phyloP scores from a whole-genome alignment of 2,113 vertebrate species.

The Brachirus orientalis region DNA sequence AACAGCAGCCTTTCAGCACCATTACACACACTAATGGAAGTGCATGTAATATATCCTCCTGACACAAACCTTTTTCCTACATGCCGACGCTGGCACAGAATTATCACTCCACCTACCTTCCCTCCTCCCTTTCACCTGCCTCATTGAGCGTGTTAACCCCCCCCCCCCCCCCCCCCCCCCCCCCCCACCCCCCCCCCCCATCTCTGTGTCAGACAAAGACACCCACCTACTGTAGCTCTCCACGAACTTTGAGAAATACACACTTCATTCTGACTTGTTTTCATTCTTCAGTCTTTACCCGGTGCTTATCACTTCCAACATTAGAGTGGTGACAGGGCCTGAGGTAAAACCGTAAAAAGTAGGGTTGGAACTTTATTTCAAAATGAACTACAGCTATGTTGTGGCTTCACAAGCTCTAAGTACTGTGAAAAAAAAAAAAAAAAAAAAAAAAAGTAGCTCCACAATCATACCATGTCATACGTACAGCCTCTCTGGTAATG shows the following conservation, averaged over 20 bases:
- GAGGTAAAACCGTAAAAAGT: conserved; percentile 39
- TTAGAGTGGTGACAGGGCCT: conserved; percentile 47
- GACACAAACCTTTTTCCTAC: conserved; percentile 33
- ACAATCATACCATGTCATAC: no score
- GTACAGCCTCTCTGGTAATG: no score
- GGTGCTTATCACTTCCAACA: conserved; percentile 37
- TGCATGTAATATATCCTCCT: conserved; percentile 67
- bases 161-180: conserved; percentile 10
- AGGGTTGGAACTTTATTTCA: conserved; percentile 23
- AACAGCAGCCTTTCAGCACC: conserved; percentile 71
- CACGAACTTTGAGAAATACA: conserved; percentile 49
- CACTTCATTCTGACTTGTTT: conserved; percentile 39
- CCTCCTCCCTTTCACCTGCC: conserved; percentile 36
- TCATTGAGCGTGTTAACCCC: conserved; percentile 25
- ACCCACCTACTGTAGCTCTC: conserved; percentile 53
- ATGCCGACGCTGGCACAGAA: conserved; percentile 30
- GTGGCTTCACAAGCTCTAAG: conserved; percentile 20
- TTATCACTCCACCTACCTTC: conserved; percentile 27
- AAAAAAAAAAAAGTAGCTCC: no score
- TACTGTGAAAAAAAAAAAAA: no score
- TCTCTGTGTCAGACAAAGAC: conserved; percentile 41
- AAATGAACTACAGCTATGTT: conserved; percentile 19
- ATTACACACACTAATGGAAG: conserved; percentile 76
- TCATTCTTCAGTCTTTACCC: conserved; percentile 23
- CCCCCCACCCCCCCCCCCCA: background rate